phyloP scores from a whole-genome alignment of 1,140 invertebrate species.

The Zaprionus davidi region DNA sequence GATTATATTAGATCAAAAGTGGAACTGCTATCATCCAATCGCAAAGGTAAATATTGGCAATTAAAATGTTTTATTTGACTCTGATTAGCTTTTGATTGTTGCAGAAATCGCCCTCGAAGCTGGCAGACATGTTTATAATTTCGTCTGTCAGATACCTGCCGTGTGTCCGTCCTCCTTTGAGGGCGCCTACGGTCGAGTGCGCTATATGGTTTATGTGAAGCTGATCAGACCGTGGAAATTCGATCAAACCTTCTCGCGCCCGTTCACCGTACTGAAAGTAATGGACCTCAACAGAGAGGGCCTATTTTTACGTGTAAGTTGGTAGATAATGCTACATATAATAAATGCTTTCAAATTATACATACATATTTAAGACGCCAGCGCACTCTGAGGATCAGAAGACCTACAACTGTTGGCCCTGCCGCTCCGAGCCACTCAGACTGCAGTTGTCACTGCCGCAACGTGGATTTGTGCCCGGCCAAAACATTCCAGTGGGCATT shows the following conservation, averaged over 20 bases:
- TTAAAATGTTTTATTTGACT: constrained; percentile 4
- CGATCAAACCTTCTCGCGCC: constrained; percentile 89
- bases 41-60: constrained; percentile 42
- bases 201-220: constrained; percentile 88
- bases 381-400: constrained; percentile 58
- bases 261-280: constrained; percentile 89
- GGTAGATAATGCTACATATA: not conserved
- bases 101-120: constrained; percentile 60
- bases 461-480: constrained; percentile 75
- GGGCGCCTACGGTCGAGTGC: constrained; percentile 87
- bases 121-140: constrained; percentile 86
- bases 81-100: not conserved
- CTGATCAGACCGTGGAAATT: constrained; percentile 91
- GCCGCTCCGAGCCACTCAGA: constrained; percentile 61
- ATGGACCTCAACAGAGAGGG: constrained; percentile 89
- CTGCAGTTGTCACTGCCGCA: constrained; percentile 66
- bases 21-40: constrained; percentile 57
- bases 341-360: not conserved
- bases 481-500: constrained; percentile 62
- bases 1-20: constrained; percentile 72
- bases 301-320: constrained; percentile 60
- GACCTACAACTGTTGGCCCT: constrained; percentile 72
- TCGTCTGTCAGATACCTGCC: constrained; percentile 86
- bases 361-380: constrained; percentile 50
- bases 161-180: constrained; percentile 89